A percentile compares a stretch with the other conserved stretches of the same genome.
Evolutionary conservation across 2,797 vertebrate species (phyloP).

Genomic region (Selene dorsalis): DNA sequence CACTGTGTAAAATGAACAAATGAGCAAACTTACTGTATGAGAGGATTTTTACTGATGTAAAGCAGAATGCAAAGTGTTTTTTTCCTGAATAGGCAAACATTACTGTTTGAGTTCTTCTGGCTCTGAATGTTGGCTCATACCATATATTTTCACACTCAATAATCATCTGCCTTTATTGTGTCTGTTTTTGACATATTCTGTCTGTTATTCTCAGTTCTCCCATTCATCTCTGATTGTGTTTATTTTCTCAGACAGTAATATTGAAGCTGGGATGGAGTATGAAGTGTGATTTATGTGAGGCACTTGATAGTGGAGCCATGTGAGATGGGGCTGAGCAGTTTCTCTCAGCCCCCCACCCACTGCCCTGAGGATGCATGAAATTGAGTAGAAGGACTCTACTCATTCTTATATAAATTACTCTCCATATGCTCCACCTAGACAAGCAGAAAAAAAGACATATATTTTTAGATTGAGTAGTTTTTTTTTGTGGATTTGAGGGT

Average conservation of each 20-base stretch:
- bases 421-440: conserved; percentile 47
- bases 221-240: conserved; percentile 50
- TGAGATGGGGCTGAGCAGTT: conserved; percentile 38
- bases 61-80: conserved; percentile 11
- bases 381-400: conserved; percentile 67
- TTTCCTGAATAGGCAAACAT: conserved; percentile 2
- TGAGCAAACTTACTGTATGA: neutral
- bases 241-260: conserved; percentile 45
- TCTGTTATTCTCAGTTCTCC: conserved; percentile 28
- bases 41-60: conserved; percentile 20
- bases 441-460: conserved; percentile 8
- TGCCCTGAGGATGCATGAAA: conserved; percentile 66
- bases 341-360: conserved; percentile 8
- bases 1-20: neutral
- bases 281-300: conserved; percentile 63
- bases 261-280: conserved; percentile 34
- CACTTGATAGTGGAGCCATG: conserved; percentile 47
- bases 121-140: neutral
- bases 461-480: conserved; percentile 40
- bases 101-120: neutral
- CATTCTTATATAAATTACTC: conserved; percentile 58
- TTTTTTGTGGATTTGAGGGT: conserved; percentile 25
- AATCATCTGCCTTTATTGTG: conserved; percentile 12
- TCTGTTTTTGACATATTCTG: conserved; percentile 31
- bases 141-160: conserved; percentile 4